phyloP scores from a whole-genome alignment of 2,113 vertebrate species.

The Scartelaos histophorus region DNA sequence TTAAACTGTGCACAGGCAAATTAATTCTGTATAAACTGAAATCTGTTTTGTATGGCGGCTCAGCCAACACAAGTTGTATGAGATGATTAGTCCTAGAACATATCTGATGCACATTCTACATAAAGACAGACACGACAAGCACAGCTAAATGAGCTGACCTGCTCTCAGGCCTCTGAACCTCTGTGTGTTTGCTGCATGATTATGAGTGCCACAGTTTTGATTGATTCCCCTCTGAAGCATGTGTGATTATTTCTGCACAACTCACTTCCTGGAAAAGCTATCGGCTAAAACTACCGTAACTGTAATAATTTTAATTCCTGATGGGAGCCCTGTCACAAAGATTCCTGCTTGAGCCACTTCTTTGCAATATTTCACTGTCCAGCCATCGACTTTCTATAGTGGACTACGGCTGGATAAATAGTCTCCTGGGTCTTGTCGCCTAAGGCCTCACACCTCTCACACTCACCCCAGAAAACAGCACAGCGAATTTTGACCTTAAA shows the following conservation, averaged over 20 bases:
- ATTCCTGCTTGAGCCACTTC: conserved; percentile 19
- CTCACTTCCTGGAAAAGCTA: conserved; percentile 25
- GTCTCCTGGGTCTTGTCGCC: conserved; percentile 26
- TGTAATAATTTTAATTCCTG: conserved; percentile 14
- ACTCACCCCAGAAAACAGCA: neutral
- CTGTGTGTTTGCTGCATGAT: conserved; percentile 18
- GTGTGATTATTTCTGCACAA: conserved; percentile 35
- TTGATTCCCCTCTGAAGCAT: conserved; percentile 23
- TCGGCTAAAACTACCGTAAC: conserved; percentile 22
- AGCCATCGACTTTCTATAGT: conserved; percentile 30
- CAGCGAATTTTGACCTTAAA: neutral
- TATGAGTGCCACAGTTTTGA: conserved; percentile 41
- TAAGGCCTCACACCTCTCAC: conserved; percentile 7
- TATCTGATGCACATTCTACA: neutral
- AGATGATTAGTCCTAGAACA: neutral
- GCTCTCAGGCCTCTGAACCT: conserved; percentile 13
- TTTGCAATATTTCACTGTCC: conserved; percentile 35
- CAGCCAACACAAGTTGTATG: too few species aligned
- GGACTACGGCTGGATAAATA: conserved; percentile 41
- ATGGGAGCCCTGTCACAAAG: conserved; percentile 7
- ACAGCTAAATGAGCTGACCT: conserved; percentile 10
- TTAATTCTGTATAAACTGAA: too few species aligned
- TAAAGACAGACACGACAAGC: neutral
- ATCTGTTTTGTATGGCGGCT: too few species aligned
- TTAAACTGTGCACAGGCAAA: too few species aligned